These are phyloP conservation scores for Nanorana parkeri DNA, from an alignment of 2,113 vertebrate genomes.

Conservation along the genomic window DNA sequence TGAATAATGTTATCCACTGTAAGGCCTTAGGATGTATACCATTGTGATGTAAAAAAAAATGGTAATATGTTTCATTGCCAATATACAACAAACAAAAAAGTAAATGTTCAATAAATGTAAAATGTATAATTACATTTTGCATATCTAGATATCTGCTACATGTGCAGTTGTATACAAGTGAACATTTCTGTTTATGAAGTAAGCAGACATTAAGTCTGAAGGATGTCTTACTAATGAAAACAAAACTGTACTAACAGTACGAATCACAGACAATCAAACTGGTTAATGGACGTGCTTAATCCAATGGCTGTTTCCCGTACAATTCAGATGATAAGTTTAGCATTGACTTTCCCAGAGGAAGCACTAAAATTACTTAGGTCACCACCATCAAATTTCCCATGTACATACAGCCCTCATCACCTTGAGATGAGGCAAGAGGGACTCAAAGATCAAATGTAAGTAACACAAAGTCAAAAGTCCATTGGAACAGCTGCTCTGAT, in stretches of 20 bases:
- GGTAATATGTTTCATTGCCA: too few relatives aligned
- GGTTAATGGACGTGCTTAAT: slow-evolving; percentile 54
- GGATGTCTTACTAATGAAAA: slow-evolving; percentile 59
- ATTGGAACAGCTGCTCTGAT: slow-evolving; percentile 49
- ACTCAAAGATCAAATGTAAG: slow-evolving; percentile 4
- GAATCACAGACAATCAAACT: slow-evolving; percentile 34
- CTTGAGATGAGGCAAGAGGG: not conserved
- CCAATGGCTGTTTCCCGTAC: slow-evolving; percentile 18
- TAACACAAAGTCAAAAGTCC: slow-evolving; percentile 39
- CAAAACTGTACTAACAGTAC: slow-evolving; percentile 57
- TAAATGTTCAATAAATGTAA: too few relatives aligned
- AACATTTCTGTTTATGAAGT: slow-evolving; percentile 41
- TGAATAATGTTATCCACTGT: too few relatives aligned
- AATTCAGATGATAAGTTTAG: slow-evolving; percentile 56
- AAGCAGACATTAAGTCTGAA: slow-evolving; percentile 33
- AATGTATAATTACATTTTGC: too few relatives aligned
- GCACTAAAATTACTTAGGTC: not conserved
- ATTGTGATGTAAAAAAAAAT: too few relatives aligned
- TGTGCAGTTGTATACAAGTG: not conserved
- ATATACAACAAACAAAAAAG: too few relatives aligned
- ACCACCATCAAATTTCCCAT: not conserved
- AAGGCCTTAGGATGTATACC: too few relatives aligned
- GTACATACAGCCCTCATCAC: slow-evolving; percentile 2
- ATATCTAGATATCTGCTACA: too few relatives aligned
- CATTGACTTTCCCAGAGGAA: slow-evolving; percentile 39